A percentile compares a stretch with the other conserved stretches of the same genome.
phyloP scores from a whole-genome alignment of 2,888 invertebrate genomes.

The Heliconius aoede region DNA sequence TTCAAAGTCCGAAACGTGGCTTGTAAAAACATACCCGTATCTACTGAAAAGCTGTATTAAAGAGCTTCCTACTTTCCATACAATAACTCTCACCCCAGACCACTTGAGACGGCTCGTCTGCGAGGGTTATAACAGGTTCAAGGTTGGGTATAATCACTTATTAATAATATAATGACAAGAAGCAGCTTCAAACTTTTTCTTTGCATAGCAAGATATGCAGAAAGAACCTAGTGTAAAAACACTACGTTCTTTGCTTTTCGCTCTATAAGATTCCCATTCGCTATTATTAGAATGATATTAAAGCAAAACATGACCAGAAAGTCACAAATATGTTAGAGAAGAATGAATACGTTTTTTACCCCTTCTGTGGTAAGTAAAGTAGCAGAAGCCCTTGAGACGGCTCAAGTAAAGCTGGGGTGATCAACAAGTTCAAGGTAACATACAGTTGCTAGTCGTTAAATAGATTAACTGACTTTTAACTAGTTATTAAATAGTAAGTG shows the following conservation, averaged over 20 bases:
- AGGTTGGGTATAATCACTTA: conserved; percentile 54
- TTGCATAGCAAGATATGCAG: neutral
- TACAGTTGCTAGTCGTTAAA: conserved; percentile 40
- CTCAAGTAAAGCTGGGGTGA: conserved; percentile 54
- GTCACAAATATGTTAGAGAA: neutral
- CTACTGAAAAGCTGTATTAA: conserved; percentile 32
- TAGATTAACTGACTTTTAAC: conserved; percentile 31
- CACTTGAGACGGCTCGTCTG: conserved; percentile 54
- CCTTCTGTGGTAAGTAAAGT: conserved; percentile 31
- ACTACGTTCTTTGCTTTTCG: too few species aligned
- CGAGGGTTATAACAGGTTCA: conserved; percentile 59
- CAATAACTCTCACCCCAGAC: conserved; percentile 40
- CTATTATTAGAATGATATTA: neutral
- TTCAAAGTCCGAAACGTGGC: conserved; percentile 8
- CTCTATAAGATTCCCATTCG: too few species aligned
- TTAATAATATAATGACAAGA: conserved; percentile 11
- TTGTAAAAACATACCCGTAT: conserved; percentile 18
- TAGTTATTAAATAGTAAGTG: conserved; percentile 23
- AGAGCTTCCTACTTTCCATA: conserved; percentile 40
- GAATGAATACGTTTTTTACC: neutral
- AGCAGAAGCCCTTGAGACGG: conserved; percentile 61
- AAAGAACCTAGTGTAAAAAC: neutral
- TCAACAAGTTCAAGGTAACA: conserved; percentile 60
- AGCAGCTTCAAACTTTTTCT: too few species aligned
- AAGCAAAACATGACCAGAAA: neutral